Conservation (phyloP, 1,140 invertebrate genomes). For the Zaprionus ornatus region DNA sequence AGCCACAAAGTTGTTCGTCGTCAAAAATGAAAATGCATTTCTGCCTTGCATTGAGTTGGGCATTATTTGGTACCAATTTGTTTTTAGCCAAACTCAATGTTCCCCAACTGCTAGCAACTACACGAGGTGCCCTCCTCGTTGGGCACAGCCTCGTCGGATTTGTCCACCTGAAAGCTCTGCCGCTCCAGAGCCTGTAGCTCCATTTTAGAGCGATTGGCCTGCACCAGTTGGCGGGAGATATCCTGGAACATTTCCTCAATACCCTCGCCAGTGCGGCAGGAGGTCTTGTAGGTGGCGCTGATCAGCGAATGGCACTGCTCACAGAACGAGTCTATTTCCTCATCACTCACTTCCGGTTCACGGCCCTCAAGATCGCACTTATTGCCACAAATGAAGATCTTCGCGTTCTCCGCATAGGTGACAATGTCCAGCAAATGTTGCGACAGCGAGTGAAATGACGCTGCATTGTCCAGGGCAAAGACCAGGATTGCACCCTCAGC, state of each 20-base stretch:
- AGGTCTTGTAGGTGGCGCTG: constrained; percentile 94
- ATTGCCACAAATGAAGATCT: constrained; percentile 96
- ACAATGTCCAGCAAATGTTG: constrained; percentile 96
- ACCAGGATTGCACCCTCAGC: constrained; percentile 95
- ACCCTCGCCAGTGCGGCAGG: constrained; percentile 94
- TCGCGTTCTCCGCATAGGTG: constrained; percentile 95
- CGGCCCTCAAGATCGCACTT: constrained; percentile 91
- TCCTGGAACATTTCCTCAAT: constrained; percentile 96
- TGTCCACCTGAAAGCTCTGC: constrained; percentile 91
- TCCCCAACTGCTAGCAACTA: constrained; percentile 86
- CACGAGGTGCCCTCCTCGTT: constrained; percentile 85
- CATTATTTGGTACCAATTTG: background rate
- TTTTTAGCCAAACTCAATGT: constrained; percentile 82
- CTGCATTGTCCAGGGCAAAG: constrained; percentile 94
- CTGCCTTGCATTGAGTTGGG: constrained; percentile 58
- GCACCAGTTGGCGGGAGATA: constrained; percentile 91
- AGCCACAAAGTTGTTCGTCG: constrained; percentile 17
- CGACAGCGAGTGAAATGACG: constrained; percentile 95
- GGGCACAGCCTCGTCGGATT: constrained; percentile 85
- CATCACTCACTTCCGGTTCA: constrained; percentile 90
- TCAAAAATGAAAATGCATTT: constrained; percentile 33
- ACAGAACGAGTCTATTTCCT: constrained; percentile 95
- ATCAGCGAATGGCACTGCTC: constrained; percentile 96
- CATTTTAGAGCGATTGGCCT: constrained; percentile 91
- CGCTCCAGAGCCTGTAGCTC: constrained; percentile 91